Evolutionary conservation across 2,888 invertebrate genomes (phyloP).

Genomic region (Hirudinaria manillensis): DNA sequence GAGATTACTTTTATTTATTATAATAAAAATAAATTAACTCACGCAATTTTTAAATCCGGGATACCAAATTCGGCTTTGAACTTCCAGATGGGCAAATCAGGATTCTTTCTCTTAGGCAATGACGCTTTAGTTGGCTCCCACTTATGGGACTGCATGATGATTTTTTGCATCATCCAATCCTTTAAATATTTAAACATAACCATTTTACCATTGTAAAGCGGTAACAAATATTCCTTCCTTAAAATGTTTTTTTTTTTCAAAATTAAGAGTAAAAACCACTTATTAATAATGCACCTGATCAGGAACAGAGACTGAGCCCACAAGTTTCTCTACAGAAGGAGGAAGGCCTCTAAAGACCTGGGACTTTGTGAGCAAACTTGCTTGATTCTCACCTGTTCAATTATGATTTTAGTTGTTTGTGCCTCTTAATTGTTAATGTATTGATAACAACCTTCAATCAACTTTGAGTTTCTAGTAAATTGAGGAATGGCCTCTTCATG

Average conservation of each 20-base stretch:
- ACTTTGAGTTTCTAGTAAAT: slow-evolving; percentile 33
- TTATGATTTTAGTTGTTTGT: slow-evolving; percentile 50
- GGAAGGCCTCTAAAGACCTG: slow-evolving; percentile 51
- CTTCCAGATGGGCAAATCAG: slow-evolving; percentile 65
- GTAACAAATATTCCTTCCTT: background rate
- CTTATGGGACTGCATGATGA: slow-evolving; percentile 52
- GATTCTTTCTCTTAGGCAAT: slow-evolving; percentile 68
- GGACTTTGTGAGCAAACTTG: slow-evolving; percentile 74
- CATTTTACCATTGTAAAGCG: slow-evolving; percentile 23
- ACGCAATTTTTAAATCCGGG: slow-evolving; percentile 49
- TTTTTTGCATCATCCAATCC: slow-evolving; percentile 46
- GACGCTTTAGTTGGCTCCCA: slow-evolving; percentile 72
- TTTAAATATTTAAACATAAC: slow-evolving; percentile 33
- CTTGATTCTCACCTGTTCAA: slow-evolving; percentile 70
- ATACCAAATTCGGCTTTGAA: slow-evolving; percentile 64
- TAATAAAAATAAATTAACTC: background rate
- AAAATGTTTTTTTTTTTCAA: background rate
- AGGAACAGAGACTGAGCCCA: slow-evolving; percentile 42
- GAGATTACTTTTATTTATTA: background rate
- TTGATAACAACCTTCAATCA: slow-evolving; percentile 38
- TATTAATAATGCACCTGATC: slow-evolving; percentile 39
- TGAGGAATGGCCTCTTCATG: slow-evolving; percentile 60
- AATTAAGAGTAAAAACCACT: background rate
- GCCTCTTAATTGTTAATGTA: slow-evolving; percentile 1
- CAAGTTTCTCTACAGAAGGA: slow-evolving; percentile 39